These are phyloP conservation scores for Ashinkailepas kermadecensis DNA, from an alignment of 2,888 invertebrate genomes.

Conservation along the genomic window DNA sequence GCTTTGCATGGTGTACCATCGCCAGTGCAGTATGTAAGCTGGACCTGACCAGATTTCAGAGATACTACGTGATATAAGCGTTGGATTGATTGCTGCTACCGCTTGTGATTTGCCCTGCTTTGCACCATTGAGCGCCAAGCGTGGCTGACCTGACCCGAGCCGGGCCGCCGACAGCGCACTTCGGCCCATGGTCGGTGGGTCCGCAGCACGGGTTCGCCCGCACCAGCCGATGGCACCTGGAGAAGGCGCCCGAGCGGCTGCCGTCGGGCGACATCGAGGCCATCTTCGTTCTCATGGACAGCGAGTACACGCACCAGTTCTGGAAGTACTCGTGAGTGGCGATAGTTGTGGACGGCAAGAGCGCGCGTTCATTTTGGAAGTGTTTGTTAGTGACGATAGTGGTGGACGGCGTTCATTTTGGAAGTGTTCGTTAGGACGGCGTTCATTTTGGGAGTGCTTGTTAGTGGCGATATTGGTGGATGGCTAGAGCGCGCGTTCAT, in stretches of 20 bases:
- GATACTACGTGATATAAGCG: no score
- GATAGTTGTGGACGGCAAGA: conserved; percentile 74
- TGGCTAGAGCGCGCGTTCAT: conserved; percentile 80
- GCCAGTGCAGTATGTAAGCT: no score
- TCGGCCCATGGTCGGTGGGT: conserved; percentile 89
- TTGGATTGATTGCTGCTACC: no score
- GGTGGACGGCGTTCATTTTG: no score
- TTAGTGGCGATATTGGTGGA: conserved; percentile 66
- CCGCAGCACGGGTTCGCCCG: conserved; percentile 95
- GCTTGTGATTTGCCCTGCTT: no score
- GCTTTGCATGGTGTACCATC: no score
- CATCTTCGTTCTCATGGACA: conserved; percentile 84
- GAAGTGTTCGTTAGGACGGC: no score
- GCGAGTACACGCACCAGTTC: conserved; percentile 83
- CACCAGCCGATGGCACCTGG: conserved; percentile 82
- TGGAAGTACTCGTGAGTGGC: conserved; percentile 82
- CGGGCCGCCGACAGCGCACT: conserved; percentile 63
- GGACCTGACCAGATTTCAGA: no score
- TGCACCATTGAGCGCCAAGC: no score
- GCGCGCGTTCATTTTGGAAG: conserved; percentile 89
- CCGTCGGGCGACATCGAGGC: conserved; percentile 82
- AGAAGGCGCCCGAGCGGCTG: conserved; percentile 71
- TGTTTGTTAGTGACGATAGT: conserved; percentile 42
- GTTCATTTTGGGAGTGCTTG: no score
- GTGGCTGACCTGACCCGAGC: not conserved